phyloP scores from a whole-genome alignment of 1,140 invertebrate genomes.

The Drosophila sulfurigaster region DNA sequence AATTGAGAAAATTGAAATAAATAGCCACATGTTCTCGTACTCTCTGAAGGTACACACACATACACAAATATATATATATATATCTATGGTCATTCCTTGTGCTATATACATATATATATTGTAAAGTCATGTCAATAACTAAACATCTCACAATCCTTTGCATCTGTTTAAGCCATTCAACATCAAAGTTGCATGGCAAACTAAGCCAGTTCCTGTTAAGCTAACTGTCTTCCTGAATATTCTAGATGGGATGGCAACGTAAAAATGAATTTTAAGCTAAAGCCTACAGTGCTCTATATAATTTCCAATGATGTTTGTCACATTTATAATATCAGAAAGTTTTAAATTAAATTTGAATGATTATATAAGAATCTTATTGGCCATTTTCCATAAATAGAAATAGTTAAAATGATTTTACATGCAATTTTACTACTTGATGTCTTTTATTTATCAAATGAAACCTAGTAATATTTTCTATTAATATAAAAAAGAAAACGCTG shows the following conservation, averaged over 20 bases:
- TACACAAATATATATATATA: slow-evolving; percentile 27
- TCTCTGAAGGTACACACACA: slow-evolving; percentile 34
- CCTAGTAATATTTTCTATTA: too few species aligned
- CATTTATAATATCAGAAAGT: too few species aligned
- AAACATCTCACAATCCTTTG: slow-evolving; percentile 5
- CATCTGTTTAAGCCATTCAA: not conserved
- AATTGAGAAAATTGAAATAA: slow-evolving; percentile 83
- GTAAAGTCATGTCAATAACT: slow-evolving; percentile 9
- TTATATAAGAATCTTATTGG: too few species aligned
- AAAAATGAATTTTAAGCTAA: not conserved
- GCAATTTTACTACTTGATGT: too few species aligned
- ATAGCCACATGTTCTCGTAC: slow-evolving; percentile 70
- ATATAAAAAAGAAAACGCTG: too few species aligned
- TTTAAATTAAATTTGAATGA: not conserved
- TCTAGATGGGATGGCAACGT: not conserved
- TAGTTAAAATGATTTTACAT: too few species aligned
- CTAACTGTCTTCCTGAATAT: not conserved
- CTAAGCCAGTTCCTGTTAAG: slow-evolving; percentile 7
- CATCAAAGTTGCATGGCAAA: slow-evolving; percentile 13
- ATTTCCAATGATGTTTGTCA: too few species aligned
- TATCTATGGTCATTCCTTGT: slow-evolving; percentile 7
- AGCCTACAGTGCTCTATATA: not conserved
- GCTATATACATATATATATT: not conserved
- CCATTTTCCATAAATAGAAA: too few species aligned
- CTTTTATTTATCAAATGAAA: too few species aligned